Evolutionary conservation across 2,888 invertebrate genomes (phyloP).

Genomic region (Hemithea aestivaria): DNA sequence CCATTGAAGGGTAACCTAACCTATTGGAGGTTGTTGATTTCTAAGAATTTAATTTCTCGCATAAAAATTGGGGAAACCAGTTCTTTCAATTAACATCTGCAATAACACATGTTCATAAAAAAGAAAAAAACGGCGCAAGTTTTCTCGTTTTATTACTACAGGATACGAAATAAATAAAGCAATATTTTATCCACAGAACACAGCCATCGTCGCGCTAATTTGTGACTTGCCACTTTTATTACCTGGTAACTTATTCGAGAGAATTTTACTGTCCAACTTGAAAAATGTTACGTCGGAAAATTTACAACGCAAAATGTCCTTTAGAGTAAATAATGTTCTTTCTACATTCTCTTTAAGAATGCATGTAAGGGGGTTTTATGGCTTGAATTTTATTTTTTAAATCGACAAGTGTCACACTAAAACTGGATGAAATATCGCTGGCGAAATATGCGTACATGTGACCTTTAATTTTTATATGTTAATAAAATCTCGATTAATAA

Average conservation of each 20-base stretch:
- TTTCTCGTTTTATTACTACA: not conserved
- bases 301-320: slow-evolving; percentile 48
- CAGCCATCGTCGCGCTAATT: slow-evolving; percentile 35
- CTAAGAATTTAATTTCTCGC: too few relatives aligned
- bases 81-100: too few relatives aligned
- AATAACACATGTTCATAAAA: too few relatives aligned
- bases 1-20: too few relatives aligned
- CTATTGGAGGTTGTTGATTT: too few relatives aligned
- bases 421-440: slow-evolving; percentile 40
- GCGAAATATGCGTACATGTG: slow-evolving; percentile 7
- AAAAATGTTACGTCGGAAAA: slow-evolving; percentile 41
- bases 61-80: too few relatives aligned
- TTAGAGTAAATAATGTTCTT: slow-evolving; percentile 47
- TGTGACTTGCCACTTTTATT: slow-evolving; percentile 41
- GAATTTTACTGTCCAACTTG: slow-evolving; percentile 33
- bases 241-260: slow-evolving; percentile 32
- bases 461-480: too few relatives aligned
- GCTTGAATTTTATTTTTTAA: slow-evolving; percentile 37
- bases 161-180: slow-evolving; percentile 21
- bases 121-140: too few relatives aligned
- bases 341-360: slow-evolving; percentile 38
- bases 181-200: slow-evolving; percentile 24
- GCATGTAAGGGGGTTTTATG: slow-evolving; percentile 48
- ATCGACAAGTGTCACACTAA: slow-evolving; percentile 35
- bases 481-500: too few relatives aligned